Evolutionary conservation across 2,113 vertebrate genomes (phyloP).

Genomic region (Tachycineta bicolor): DNA sequence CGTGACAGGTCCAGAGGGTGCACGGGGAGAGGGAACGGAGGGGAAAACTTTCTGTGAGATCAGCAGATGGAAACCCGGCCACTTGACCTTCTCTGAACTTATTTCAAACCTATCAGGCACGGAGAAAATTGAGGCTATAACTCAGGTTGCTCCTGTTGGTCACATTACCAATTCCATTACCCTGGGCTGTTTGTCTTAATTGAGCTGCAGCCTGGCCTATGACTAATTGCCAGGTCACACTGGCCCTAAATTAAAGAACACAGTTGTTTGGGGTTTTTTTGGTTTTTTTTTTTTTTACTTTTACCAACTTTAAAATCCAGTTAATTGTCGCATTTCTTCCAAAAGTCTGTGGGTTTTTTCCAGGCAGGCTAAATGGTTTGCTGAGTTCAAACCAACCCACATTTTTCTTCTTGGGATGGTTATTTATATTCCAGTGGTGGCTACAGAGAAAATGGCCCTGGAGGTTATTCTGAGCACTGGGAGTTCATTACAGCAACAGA

Average conservation of each 20-base stretch:
- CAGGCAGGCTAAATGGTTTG: background rate
- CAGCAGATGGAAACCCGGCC: constrained; percentile 68
- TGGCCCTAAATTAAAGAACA: constrained; percentile 54
- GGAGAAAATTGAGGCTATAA: constrained; percentile 78
- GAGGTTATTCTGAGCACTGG: background rate
- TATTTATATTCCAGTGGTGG: background rate
- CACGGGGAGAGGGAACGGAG: background rate
- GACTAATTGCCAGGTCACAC: constrained; percentile 67
- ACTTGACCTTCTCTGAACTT: constrained; percentile 77
- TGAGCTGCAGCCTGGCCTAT: constrained; percentile 40
- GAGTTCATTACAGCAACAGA: background rate
- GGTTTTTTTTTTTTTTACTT: background rate
- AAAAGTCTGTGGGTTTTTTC: background rate
- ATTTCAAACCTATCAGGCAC: constrained; percentile 69
- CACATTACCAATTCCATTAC: constrained; percentile 68
- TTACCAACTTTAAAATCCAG: background rate
- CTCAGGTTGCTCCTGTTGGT: constrained; percentile 68
- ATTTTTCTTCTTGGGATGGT: background rate
- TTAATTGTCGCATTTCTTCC: background rate
- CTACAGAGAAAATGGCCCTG: background rate
- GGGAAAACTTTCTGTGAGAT: constrained; percentile 56
- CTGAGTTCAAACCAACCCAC: background rate
- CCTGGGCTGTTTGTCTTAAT: constrained; percentile 60
- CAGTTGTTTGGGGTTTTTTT: background rate
- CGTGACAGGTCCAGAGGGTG: background rate